Evolutionary conservation across 23 tunicate species (phyloP).

Genomic region (Aplidium turbinatum): DNA sequence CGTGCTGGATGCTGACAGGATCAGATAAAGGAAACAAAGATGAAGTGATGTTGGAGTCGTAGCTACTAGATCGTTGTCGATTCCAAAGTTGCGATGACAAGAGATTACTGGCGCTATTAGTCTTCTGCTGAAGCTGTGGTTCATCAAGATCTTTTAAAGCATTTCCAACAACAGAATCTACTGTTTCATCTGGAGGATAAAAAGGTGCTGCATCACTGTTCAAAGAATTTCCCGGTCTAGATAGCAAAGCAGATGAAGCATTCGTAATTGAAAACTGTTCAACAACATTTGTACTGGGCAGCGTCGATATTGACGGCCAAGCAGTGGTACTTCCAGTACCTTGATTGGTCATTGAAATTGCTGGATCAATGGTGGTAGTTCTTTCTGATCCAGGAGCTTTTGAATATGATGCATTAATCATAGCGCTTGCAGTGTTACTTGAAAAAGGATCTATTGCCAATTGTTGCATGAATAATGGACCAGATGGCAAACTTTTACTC

Average conservation of each 20-base stretch:
- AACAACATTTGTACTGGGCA: slow-evolving; percentile 19
- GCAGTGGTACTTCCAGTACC: slow-evolving; percentile 46
- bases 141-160: slow-evolving; percentile 79
- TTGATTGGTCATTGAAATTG: background rate
- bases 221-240: slow-evolving; percentile 29
- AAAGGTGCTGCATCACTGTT: slow-evolving; percentile 80
- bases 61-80: slow-evolving; percentile 21
- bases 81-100: slow-evolving; percentile 31
- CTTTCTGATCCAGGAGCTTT: slow-evolving; percentile 78
- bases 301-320: slow-evolving; percentile 43
- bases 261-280: slow-evolving; percentile 55
- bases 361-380: slow-evolving; percentile 23
- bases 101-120: slow-evolving; percentile 3
- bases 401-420: slow-evolving; percentile 26
- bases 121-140: background rate
- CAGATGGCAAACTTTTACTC: too few relatives aligned
- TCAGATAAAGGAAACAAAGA: slow-evolving; percentile 75
- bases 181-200: slow-evolving; percentile 91
- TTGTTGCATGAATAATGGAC: too few relatives aligned
- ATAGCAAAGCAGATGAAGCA: slow-evolving; percentile 34
- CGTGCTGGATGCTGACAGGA: slow-evolving; percentile 83
- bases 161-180: slow-evolving; percentile 84
- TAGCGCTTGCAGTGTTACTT: too few relatives aligned
- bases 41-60: slow-evolving; percentile 7
- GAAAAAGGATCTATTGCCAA: too few relatives aligned